A percentile compares a stretch with the other conserved stretches of the same genome.
Evolutionary conservation across 2,797 vertebrate genomes (phyloP).

Genomic region (Holocentrus rufus): DNA sequence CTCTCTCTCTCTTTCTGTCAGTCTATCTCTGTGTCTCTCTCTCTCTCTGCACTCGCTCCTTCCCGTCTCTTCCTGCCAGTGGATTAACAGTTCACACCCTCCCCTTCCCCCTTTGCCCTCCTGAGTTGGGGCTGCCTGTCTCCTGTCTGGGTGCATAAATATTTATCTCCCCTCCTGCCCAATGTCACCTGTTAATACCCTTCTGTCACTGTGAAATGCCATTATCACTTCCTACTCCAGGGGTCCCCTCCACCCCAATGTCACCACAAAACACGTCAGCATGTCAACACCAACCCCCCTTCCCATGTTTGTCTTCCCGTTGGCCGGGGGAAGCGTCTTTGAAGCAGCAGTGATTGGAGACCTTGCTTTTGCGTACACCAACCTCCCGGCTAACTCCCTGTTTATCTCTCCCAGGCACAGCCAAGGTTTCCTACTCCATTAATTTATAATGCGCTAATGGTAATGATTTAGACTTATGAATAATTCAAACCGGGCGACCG

Average conservation of each 20-base stretch:
- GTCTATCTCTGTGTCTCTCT: slow-evolving; percentile 18
- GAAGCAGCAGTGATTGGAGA: slow-evolving; percentile 36
- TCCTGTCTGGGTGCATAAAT: slow-evolving; percentile 71
- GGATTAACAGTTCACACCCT: slow-evolving; percentile 55
- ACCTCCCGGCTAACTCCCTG: slow-evolving; percentile 57
- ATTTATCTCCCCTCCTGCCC: slow-evolving; percentile 67
- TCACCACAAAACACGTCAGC: slow-evolving; percentile 44
- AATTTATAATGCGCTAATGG: slow-evolving; percentile 73
- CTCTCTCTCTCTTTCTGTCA: slow-evolving; percentile 47
- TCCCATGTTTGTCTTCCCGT: slow-evolving; percentile 3
- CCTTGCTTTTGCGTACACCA: slow-evolving; percentile 39
- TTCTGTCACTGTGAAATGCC: slow-evolving; percentile 64
- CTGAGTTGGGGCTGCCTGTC: slow-evolving; percentile 55
- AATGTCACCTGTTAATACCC: slow-evolving; percentile 73
- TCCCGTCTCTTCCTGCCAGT: slow-evolving; percentile 47
- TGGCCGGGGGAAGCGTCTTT: slow-evolving; percentile 18
- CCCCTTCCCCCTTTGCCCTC: slow-evolving; percentile 38
- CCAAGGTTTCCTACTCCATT: slow-evolving; percentile 63
- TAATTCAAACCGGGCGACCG: slow-evolving; percentile 62
- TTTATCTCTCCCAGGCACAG: slow-evolving; percentile 62
- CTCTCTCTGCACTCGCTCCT: slow-evolving; percentile 1
- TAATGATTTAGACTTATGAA: slow-evolving; percentile 71
- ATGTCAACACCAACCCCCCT: slow-evolving; percentile 35
- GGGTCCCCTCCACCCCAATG: slow-evolving; percentile 51
- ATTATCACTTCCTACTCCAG: slow-evolving; percentile 59